Evolutionary conservation across 2,113 vertebrate genomes (phyloP), one percentile per base, ranked within the genome.

Genomic region (Arizona elegans): DNA sequence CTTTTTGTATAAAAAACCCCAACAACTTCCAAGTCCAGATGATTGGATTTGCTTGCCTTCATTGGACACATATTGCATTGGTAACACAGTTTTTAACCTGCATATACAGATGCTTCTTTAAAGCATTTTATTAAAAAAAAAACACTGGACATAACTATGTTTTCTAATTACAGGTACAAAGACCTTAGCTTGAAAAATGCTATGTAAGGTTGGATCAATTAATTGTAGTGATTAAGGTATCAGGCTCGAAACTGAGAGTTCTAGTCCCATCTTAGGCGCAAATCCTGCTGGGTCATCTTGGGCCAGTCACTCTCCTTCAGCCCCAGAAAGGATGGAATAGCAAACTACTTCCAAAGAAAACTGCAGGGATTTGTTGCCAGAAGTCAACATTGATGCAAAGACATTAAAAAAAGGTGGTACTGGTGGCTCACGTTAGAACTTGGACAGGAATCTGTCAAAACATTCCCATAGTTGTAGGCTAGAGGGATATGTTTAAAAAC

Each of bases 21-120:
- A 0, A 19, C 15, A 94, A 23, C 7, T 13, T 86, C 33, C 62
- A 90, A 91, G 24, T 91, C 33, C 65, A 94, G 94, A 92, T 59
- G 23, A 59, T 1, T 70, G 24, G 8, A 8, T 89, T 93, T 21
- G 33, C 43, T 26, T 59, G 0, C 1, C 54, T 94, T 95, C 23
- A 86, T 86, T n/a, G 62, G 11, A 93, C 7, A 23, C 55, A 87
- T 5, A 2, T 54, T 87, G 52, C 52, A n/a, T 12, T 43, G 58
- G 89, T 43, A 26, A 94, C 43, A 92, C 93, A 47, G 1, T 59
- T 12, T 26, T 29, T 13, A 47, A 58, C 53, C 47, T 29, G 56
- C 2, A 92, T 89, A 1, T 86, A 88, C 4, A 33, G 65, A 70
- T n/a, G 12, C 12, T 70, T 13, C 26, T 70, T n/a, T 70, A 70